These are phyloP conservation scores for Leptatherina wallacei DNA, from an alignment of 2,797 vertebrate species.

Conservation along the genomic window DNA sequence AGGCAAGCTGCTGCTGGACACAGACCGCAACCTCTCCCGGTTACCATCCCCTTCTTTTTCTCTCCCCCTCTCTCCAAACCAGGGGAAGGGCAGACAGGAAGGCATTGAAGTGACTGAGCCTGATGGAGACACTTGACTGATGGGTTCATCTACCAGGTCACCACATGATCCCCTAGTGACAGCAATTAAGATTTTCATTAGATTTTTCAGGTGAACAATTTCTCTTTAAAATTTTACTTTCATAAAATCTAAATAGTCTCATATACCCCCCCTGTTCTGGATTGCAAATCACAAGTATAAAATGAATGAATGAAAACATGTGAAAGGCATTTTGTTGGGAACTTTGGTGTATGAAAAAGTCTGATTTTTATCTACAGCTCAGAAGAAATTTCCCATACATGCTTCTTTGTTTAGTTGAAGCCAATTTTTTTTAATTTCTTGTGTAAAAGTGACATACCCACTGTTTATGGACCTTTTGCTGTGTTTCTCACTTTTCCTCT, in stretches of 20 bases:
- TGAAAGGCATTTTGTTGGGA: too few species aligned
- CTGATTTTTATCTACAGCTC: too few species aligned
- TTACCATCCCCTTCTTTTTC: slow-evolving; percentile 84
- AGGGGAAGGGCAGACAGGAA: slow-evolving; percentile 91
- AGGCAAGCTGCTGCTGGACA: slow-evolving; percentile 85
- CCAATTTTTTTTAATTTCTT: too few species aligned
- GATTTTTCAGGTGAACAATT: not conserved
- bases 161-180: slow-evolving; percentile 81
- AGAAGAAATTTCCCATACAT: too few species aligned
- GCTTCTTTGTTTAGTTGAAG: too few species aligned
- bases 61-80: slow-evolving; percentile 89
- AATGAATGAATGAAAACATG: too few species aligned
- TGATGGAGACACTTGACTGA: slow-evolving; percentile 81
- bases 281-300: too few species aligned
- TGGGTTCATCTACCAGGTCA: slow-evolving; percentile 83
- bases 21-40: slow-evolving; percentile 84
- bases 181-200: not conserved
- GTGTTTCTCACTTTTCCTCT: slow-evolving; percentile 86
- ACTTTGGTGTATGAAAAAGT: too few species aligned
- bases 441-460: slow-evolving; percentile 76
- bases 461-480: slow-evolving; percentile 81
- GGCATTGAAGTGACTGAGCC: slow-evolving; percentile 88
- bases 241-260: not conserved
- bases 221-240: not conserved
- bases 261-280: too few species aligned